Base-by-base conservation (phyloP, 2,797 vertebrate species). In the Moxostoma hubbsi region DNA sequence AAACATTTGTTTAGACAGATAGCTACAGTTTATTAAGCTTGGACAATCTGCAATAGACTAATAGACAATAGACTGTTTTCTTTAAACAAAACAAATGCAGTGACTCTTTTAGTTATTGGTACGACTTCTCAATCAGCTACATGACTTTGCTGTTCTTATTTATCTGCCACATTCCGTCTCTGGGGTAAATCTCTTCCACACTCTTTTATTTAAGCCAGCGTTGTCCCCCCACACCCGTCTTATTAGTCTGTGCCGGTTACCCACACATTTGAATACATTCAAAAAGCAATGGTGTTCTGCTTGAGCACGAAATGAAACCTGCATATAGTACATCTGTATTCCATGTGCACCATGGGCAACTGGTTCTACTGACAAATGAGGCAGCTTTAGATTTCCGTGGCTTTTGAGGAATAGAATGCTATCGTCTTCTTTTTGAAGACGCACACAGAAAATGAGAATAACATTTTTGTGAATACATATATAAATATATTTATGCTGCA, bases 61-160 rank as follows among this genome's bases (percentile, higher is more conserved):
- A 11, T n/a, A 15, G 6, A 24, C 24, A 24, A 24, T 24, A 24
- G 24, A 24, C 15, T 49, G 36, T 36, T 36, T 18, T 13, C 45
- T 24, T 18, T 10, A 50, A 8, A 6, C 65, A 51, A 51, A 16
- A 55, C 59, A 36, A 36, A 36, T 36, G 36, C 36, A 13, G 9
- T 24, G 53, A 61, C 43, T 43, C 49, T 47, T 62, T 16, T 45
- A 73, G 63, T 65, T 67, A 36, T 36, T 36, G 36, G 4, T 51
- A 75, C 9, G n/a, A 47, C 46, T 72, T 46, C 36, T 36, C 47
- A 50, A 75, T 47, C 62, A 67, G 57, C 36, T 78, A 59, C 24
- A 7, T 68, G 81, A 72, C 63, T 61, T 45, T 63, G 36, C 83
- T 87, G 59, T 59, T 83, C 83, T 86, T 89, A 36, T 91, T 89